Evolutionary conservation across 1,140 invertebrate genomes (phyloP).

Genomic region (Saccostrea cuccullata): DNA sequence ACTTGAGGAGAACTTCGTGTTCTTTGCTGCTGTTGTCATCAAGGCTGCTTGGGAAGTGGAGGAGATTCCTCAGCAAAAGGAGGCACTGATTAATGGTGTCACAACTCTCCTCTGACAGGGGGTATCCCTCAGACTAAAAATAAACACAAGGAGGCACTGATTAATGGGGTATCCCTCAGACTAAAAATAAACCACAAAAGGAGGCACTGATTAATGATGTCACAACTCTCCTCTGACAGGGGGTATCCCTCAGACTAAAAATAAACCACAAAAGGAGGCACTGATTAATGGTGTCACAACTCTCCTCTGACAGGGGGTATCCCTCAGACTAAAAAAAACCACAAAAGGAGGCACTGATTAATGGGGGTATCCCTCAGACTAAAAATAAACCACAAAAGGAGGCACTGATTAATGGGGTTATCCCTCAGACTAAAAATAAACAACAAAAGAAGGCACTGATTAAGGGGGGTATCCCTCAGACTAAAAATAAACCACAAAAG

Average conservation of each 20-base stretch:
- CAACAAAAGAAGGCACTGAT: too few species aligned
- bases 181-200: background rate
- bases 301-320: slow-evolving; percentile 45
- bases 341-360: background rate
- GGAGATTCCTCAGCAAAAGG: slow-evolving; percentile 62
- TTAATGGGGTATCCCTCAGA: too few species aligned
- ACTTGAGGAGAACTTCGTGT: slow-evolving; percentile 61
- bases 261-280: slow-evolving; percentile 31
- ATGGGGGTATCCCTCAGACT: too few species aligned
- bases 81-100: slow-evolving; percentile 62
- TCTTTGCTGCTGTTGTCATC: slow-evolving; percentile 26
- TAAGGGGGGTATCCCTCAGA: too few species aligned
- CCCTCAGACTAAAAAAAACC: slow-evolving; percentile 17
- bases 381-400: background rate
- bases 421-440: too few species aligned
- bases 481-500: too few species aligned
- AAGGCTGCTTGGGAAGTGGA: slow-evolving; percentile 53
- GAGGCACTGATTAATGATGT: too few species aligned
- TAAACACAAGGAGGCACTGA: background rate
- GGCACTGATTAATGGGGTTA: too few species aligned
- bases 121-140: slow-evolving; percentile 37
- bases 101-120: slow-evolving; percentile 49
- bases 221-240: slow-evolving; percentile 34
- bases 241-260: slow-evolving; percentile 36
- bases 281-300: slow-evolving; percentile 60